Conservation (phyloP, 2,113 vertebrate genomes). For the Oostethus manadensis region DNA sequence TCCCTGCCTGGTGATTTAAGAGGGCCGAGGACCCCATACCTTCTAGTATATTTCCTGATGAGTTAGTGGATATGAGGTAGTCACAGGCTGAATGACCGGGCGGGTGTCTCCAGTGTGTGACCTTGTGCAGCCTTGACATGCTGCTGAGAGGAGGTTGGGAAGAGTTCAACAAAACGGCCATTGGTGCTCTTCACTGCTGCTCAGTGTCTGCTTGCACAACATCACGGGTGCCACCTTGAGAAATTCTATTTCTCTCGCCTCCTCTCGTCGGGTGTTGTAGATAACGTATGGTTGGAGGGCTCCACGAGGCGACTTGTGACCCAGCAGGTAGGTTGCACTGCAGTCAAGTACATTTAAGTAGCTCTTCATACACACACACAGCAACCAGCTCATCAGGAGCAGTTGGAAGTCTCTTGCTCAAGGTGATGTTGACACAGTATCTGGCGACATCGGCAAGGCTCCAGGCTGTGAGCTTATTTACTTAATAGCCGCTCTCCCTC, state of each 20-base stretch:
- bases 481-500: neutral
- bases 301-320: slow-evolving; percentile 42
- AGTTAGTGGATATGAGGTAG: neutral
- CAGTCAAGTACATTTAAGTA: neutral
- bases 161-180: slow-evolving; percentile 51
- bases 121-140: neutral
- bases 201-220: slow-evolving; percentile 44
- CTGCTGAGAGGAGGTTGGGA: slow-evolving; percentile 21
- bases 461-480: neutral
- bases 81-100: neutral
- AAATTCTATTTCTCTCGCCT: slow-evolving; percentile 9
- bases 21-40: neutral
- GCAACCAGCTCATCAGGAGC: neutral
- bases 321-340: slow-evolving; percentile 23
- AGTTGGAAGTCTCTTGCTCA: neutral
- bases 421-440: neutral
- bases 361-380: neutral
- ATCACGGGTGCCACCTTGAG: slow-evolving; percentile 30
- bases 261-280: slow-evolving; percentile 25
- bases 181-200: slow-evolving; percentile 27
- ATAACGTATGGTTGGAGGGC: slow-evolving; percentile 24
- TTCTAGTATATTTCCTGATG: neutral
- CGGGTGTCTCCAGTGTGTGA: neutral
- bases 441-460: neutral
- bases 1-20: too few species aligned